Evolutionary conservation across 2,888 invertebrate genomes (phyloP).

Genomic region (Panzeria rudis): DNA sequence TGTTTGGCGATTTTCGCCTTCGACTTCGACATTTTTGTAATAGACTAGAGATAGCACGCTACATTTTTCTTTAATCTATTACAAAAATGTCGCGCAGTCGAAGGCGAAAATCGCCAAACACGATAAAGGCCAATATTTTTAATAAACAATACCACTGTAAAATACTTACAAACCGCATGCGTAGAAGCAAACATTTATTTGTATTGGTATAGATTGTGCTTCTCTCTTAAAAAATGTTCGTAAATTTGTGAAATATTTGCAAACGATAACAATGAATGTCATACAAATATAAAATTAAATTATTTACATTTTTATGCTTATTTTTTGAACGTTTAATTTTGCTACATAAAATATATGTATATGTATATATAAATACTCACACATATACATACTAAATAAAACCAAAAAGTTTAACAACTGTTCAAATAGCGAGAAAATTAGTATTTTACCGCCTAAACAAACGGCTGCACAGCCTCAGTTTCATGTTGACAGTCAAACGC

Average conservation of each 20-base stretch:
- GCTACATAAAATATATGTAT: slow-evolving; percentile 34
- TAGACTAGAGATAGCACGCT: too few relatives aligned
- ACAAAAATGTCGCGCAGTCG: too few relatives aligned
- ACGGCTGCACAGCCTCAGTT: slow-evolving; percentile 80
- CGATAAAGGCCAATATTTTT: neutral
- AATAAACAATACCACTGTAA: slow-evolving; percentile 14
- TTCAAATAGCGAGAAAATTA: slow-evolving; percentile 61
- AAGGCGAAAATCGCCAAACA: too few relatives aligned
- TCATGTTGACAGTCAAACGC: slow-evolving; percentile 80
- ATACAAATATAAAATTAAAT: slow-evolving; percentile 33
- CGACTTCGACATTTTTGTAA: too few relatives aligned
- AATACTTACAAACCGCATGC: slow-evolving; percentile 11
- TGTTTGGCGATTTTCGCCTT: too few relatives aligned
- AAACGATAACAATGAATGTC: slow-evolving; percentile 40
- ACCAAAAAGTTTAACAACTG: slow-evolving; percentile 46
- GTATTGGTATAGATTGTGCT: neutral
- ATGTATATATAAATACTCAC: neutral
- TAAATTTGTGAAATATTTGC: slow-evolving; percentile 11
- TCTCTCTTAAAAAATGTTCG: neutral
- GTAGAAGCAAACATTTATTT: neutral
- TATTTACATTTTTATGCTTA: slow-evolving; percentile 31
- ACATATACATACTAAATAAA: slow-evolving; percentile 9
- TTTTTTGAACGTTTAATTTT: slow-evolving; percentile 36
- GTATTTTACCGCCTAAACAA: slow-evolving; percentile 80
- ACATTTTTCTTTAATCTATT: too few relatives aligned